Base-by-base conservation (phyloP, 2,797 vertebrate species). In the Chrysocyon brachyurus region DNA sequence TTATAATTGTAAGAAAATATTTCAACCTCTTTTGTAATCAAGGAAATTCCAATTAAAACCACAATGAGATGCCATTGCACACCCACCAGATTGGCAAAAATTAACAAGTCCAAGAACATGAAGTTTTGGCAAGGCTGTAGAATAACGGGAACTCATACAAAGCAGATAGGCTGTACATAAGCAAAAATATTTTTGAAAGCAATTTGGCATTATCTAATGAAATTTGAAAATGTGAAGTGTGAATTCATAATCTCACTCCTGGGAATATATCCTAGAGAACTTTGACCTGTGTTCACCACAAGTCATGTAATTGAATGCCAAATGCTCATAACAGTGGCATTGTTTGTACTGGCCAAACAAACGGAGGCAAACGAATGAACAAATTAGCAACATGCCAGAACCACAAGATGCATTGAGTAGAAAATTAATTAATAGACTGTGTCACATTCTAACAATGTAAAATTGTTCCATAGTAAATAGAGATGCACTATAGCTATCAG, bases 1-100 rank as follows among this genome's bases (percentile, higher is more conserved):
- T 85, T 66, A 68, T 93, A 79, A 36, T 57, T 90, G 14, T 91
- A n/a, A 57, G 24, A 94, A 66, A 81, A 16, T 22, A 94, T 87
- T 97, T 94, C 46, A 81, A 90, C 22, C 2, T 90, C 88, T 96
- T 96, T 97, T 95, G 93, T 97, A 98, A 97, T 90, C 52, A 97
- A 90, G 97, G 84, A 96, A 97, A 97, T 96, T 98, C 96, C 97
- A 97, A 24, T 94, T 82, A 84, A 97, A 96, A 95, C 93, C 94
- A 93, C 96, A 96, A 83, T 87, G 79, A 96, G 49, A 96, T 92
- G 77, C 70, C 93, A 97, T 84, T 95, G 84, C 56, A 97, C 94
- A 92, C 83, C 91, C 96, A 97, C 96, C 46, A 93, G 40, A 46
- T 63, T 90, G 91, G 96, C 94, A 96, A 91, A 97, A 90, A 77